Evolutionary conservation across 2,888 invertebrate species (phyloP).

Genomic region (Andrena marginata): DNA sequence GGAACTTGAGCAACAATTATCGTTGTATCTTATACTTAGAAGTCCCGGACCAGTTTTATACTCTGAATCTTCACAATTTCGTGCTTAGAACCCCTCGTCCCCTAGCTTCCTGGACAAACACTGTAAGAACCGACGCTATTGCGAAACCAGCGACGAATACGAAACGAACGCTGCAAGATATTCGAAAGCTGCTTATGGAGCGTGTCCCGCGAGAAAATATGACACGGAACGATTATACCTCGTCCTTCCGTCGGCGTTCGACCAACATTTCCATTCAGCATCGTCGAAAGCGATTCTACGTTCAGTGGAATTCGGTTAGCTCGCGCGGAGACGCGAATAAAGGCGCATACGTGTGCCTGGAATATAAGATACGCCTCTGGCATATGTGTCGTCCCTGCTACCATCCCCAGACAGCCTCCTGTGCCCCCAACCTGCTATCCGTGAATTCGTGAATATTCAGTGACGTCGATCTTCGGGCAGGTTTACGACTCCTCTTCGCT

Average conservation of each 20-base stretch:
- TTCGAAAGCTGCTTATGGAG: neutral
- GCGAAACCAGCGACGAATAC: neutral
- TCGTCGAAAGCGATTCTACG: slow-evolving; percentile 22
- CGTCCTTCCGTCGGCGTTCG: slow-evolving; percentile 26
- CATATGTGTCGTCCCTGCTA: slow-evolving; percentile 19
- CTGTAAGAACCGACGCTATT: neutral
- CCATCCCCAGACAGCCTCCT: neutral
- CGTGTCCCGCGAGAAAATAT: slow-evolving; percentile 7
- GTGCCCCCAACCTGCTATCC: slow-evolving; percentile 5
- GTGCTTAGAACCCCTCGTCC: neutral
- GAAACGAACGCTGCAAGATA: neutral
- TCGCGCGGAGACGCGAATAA: slow-evolving; percentile 34
- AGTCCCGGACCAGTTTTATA: neutral
- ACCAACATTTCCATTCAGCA: slow-evolving; percentile 28
- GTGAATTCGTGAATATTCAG: slow-evolving; percentile 74
- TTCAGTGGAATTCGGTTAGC: slow-evolving; percentile 33
- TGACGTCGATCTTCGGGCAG: slow-evolving; percentile 52
- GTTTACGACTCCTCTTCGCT: slow-evolving; percentile 66
- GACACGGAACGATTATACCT: slow-evolving; percentile 31
- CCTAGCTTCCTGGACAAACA: neutral
- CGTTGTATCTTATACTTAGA: neutral
- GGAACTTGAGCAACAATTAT: neutral
- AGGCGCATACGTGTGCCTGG: slow-evolving; percentile 36
- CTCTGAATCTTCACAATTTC: neutral
- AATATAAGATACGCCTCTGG: slow-evolving; percentile 54